A percentile compares a stretch with the other conserved stretches of the same genome.
These are phyloP conservation scores for Conus betulinus DNA, from an alignment of 1,140 invertebrate genomes.

Conservation along the genomic window DNA sequence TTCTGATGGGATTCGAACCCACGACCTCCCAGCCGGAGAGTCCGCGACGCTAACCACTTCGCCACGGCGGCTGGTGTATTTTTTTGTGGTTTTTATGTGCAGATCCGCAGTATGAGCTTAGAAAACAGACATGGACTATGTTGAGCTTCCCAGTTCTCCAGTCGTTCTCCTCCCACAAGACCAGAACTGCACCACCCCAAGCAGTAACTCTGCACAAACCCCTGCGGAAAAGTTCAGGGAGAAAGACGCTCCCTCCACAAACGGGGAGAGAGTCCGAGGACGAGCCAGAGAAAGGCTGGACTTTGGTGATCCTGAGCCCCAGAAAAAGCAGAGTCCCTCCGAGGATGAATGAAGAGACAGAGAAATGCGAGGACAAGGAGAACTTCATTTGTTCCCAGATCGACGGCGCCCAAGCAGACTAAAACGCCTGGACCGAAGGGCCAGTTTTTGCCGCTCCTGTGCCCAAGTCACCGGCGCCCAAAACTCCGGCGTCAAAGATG, in stretches of 20 bases:
- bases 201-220: not conserved
- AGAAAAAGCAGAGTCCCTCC: conserved; percentile 29
- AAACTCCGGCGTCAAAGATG: conserved; percentile 31
- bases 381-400: conserved; percentile 65
- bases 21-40: no score
- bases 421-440: conserved; percentile 13
- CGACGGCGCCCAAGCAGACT: conserved; percentile 21
- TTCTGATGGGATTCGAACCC: no score
- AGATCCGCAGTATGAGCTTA: conserved; percentile 45
- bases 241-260: not conserved
- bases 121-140: conserved; percentile 43
- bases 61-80: no score
- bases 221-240: not conserved
- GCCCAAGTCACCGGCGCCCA: conserved; percentile 11
- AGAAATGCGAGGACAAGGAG: conserved; percentile 67
- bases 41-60: no score
- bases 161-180: conserved; percentile 41
- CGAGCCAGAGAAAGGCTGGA: conserved; percentile 61
- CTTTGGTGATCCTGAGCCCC: conserved; percentile 47
- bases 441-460: not conserved
- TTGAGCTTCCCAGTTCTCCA: conserved; percentile 39
- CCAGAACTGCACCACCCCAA: conserved; percentile 14
- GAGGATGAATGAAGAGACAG: conserved; percentile 21
- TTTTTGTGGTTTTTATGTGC: not conserved
- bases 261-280: conserved; percentile 36